Evolutionary conservation across 1,140 invertebrate species (phyloP), one percentile per base, ranked within the genome.

Genomic region (Chymomyza costata): DNA sequence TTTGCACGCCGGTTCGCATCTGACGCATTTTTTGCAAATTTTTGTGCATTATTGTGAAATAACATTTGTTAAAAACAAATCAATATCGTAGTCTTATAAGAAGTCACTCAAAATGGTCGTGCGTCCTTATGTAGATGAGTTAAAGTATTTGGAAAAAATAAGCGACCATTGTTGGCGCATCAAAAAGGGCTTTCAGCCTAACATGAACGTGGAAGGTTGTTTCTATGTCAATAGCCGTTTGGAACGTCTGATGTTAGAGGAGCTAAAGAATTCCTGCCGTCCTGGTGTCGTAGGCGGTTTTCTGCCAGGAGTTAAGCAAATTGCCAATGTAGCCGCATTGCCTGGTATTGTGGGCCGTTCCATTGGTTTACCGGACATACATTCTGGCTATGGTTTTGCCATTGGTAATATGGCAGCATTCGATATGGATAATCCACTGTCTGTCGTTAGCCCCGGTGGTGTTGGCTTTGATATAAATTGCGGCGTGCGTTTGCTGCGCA

Each of bases 361-460:
- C 5, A 90, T 95, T 31, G 98, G 98, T 18, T 87, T 99, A 10
- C 98, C 98, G 7, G 98, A 99, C 90, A 92, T 99, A 28, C 98
- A 99, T 88, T 98, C 97, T 15, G 98, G 98, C 30, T 99, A 99
- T 90, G 98, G 98, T 30, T 99, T 99, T 92, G 98, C 98, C 15
- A 99, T 99, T 86, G 96, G 98, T 59, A 99, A 99, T 86, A 99
- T 99, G 94, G 98, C 98, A 61, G 98, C 98, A 18, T 99, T 99
- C 89, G 98, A 99, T 86, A 93, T 97, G 87, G 88, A 91, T 80
- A 91, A 99, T 89, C 96, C 96, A 7, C 89, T 93, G 62, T 93
- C 97, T 16, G 93, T 99, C 51, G 97, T 99, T 1, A 99, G 97
- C 10, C 98, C 98, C 44, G 98, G 97, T 41, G 98, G 98, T 55